Evolutionary conservation across 2,888 invertebrate species (phyloP), one percentile per base, ranked within the genome.

Genomic region (Sphaerophoria taeniata): DNA sequence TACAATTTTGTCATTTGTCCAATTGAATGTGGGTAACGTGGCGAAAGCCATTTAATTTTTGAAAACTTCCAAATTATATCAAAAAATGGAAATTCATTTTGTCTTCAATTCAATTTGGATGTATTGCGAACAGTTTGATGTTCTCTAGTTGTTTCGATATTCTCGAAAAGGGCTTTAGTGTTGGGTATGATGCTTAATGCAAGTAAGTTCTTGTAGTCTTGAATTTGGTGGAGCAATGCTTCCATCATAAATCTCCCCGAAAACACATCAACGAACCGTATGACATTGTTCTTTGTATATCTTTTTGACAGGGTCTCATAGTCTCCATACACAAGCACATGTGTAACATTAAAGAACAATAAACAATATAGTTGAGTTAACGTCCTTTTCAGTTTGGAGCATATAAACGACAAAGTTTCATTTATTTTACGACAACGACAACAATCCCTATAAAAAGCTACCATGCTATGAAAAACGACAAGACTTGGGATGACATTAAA

Each of bases 331-430:
- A 51, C 24, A 24, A 24, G 24, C 24, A 9, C 81, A 77, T 47
- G 60, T 77, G 56, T 75, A 49, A 45, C 16, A 76, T 51, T 53
- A 65, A 39, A 31, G 55, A 39, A 56, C 60, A 72, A 60, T 77
- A 77, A 69, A 69, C 53, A 34, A 43, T 53, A 45, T 53, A 45
- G 58, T n/a, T 33, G 36, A 34, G 67, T 67, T 69, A 61, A 58
- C 56, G 83, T 53, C 69, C 73, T 45, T 51, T 65, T 24, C 69
- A 79, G 83, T 73, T 74, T 70, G 36, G 45, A 78, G 69, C 65
- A 70, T 58, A 73, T 70, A 69, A 74, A 78, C 69, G 70, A 79
- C 73, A 83, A 83, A 79, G 79, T 83, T 79, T 83, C 73, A 78
- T 83, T 70, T 51, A 78, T 78, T 83, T 83, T 79, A 83, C 74